phyloP scores from a whole-genome alignment of 2,113 vertebrate species.

The Eupsittula cactorum region DNA sequence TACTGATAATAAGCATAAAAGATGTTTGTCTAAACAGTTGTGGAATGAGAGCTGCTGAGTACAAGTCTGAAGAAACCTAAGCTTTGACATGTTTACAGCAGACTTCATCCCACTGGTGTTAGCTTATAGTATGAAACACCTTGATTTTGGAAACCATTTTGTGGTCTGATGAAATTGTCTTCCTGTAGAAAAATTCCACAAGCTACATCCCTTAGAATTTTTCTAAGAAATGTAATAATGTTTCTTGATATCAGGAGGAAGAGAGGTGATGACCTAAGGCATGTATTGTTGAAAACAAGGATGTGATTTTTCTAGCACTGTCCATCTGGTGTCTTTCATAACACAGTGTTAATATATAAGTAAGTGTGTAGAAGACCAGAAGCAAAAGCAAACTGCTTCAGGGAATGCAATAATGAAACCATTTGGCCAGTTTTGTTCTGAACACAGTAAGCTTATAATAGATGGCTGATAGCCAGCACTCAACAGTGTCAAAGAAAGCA shows the following conservation, averaged over 20 bases:
- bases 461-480: neutral
- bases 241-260: neutral
- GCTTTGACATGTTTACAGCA: neutral
- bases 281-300: constrained; percentile 18
- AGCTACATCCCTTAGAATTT: neutral
- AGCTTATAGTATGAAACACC: neutral
- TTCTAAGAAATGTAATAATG: constrained; percentile 12
- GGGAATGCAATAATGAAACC: constrained; percentile 23
- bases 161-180: neutral
- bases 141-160: constrained; percentile 26
- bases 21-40: neutral
- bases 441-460: constrained; percentile 30
- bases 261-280: constrained; percentile 1
- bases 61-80: neutral
- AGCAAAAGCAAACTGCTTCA: constrained; percentile 38
- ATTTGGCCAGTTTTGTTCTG: constrained; percentile 30
- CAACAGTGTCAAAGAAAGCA: neutral
- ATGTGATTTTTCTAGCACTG: constrained; percentile 16
- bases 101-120: neutral
- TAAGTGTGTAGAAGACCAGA: constrained; percentile 19
- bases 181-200: neutral
- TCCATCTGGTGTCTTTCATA: constrained; percentile 35
- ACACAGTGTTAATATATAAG: constrained; percentile 17
- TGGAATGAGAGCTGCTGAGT: neutral
- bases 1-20: neutral